Evolutionary conservation across 2,888 invertebrate species (phyloP), one percentile per base, ranked within the genome.

Genomic region (Ligdia adustata): DNA sequence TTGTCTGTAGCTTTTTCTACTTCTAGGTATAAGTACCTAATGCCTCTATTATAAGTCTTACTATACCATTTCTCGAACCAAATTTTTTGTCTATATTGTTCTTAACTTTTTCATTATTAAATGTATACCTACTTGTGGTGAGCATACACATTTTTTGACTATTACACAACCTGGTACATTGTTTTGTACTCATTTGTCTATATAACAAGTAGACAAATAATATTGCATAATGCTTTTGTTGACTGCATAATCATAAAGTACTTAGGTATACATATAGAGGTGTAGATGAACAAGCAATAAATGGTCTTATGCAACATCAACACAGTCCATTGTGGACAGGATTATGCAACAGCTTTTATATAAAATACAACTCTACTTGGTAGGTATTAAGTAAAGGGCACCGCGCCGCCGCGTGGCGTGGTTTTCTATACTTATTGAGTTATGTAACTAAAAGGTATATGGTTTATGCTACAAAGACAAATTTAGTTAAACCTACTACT

Each of bases 11-110:
- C 66, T 63, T 75, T 43, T 64, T 78, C 74, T 71, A 72, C 69
- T 64, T 75, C 70, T 79, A 79, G 71, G 74, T 78, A 73, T 68
- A 67, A 65, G 69, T 74, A 75, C 74, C 71, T 76, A 75, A 72
- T 73, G 71, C 75, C 78, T 52, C 76, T 75, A 79, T 12, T 34
- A 6, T 26, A 27, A 27, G 37, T 27, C 27, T 37, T 35, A 27
- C 6, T 37, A 26, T 77, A 82, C 80, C 79, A 79, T 77, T 70
- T 78, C 73, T 79, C 74, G 78, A 75, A 85, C 85, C 80, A 81
- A 86, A 83, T 65, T 68, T 64, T 75, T 46, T 76, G 65, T 72
- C 68, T 75, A 69, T 48, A 37, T n/a, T 49, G 44, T 32, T 41
- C 37, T 66, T 69, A 63, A 67, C 53, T 66, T 72, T 73, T 71